Evolutionary conservation across 2,113 vertebrate species (phyloP).

Genomic region (Sinocyclocheilus anophthalmus): DNA sequence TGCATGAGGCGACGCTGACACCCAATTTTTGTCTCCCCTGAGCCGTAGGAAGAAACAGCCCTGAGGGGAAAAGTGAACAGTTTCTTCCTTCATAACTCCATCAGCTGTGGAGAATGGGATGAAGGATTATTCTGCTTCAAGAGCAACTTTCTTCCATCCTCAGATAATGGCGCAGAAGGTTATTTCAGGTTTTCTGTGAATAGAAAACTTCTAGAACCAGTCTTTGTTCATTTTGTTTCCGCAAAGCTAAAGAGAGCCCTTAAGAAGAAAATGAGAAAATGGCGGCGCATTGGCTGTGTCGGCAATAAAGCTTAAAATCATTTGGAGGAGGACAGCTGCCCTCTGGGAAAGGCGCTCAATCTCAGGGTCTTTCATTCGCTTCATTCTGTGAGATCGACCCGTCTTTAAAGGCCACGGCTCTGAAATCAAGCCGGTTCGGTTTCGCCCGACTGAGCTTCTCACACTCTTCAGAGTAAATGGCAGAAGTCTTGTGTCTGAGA

Average conservation of each 20-base stretch:
- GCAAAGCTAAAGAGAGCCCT: not conserved
- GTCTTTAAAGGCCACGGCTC: constrained; percentile 19
- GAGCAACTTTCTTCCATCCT: constrained; percentile 48
- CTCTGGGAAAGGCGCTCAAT: not conserved
- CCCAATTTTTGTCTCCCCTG: constrained; percentile 6
- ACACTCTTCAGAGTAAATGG: not conserved
- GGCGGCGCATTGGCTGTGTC: not conserved
- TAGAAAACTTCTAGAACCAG: constrained; percentile 31
- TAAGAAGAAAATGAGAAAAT: constrained; percentile 31
- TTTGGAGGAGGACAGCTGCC: constrained; percentile 37
- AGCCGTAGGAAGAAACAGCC: constrained; percentile 34
- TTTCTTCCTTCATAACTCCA: constrained; percentile 21
- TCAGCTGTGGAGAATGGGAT: constrained; percentile 36
- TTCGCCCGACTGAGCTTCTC: not conserved
- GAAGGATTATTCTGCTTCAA: constrained; percentile 38
- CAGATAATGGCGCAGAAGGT: constrained; percentile 44
- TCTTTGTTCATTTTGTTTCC: constrained; percentile 19
- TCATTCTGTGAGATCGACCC: constrained; percentile 25
- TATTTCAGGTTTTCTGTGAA: constrained; percentile 34
- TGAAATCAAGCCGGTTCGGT: not conserved
- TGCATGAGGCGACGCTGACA: not conserved
- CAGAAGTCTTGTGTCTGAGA: not conserved
- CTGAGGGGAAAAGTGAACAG: not conserved
- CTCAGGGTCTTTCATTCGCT: not conserved
- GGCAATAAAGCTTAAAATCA: constrained; percentile 50